phyloP scores from a whole-genome alignment of 2,797 vertebrate genomes.

The Craterocephalus amniculus region DNA sequence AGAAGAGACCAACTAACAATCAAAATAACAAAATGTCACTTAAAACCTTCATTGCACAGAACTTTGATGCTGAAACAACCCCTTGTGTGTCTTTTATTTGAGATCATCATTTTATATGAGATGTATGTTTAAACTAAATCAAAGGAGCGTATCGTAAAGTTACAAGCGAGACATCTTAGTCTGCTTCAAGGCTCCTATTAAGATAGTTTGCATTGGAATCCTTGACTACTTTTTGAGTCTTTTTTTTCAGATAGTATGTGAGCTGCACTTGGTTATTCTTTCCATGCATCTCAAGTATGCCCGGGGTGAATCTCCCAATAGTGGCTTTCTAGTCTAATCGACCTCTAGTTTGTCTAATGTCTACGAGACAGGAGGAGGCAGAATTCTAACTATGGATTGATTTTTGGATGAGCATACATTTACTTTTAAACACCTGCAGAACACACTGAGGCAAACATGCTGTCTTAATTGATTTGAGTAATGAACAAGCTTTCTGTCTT shows the following conservation, averaged over 20 bases:
- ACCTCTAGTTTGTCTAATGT: conserved; percentile 69
- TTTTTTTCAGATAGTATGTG: conserved; percentile 32
- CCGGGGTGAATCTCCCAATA: conserved; percentile 39
- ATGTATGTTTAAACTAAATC: no score
- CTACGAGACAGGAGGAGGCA: conserved; percentile 58
- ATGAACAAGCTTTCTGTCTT: conserved; percentile 75
- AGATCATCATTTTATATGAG: no score
- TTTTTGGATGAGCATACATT: conserved; percentile 86
- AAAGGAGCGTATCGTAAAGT: not conserved
- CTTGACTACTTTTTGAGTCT: conserved; percentile 28
- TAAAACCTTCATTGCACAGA: not conserved
- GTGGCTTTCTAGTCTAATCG: conserved; percentile 58
- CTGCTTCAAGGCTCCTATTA: not conserved
- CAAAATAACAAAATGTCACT: not conserved
- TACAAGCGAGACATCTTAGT: not conserved
- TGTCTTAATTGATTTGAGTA: conserved; percentile 83
- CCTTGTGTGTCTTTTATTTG: not conserved
- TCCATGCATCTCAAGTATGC: conserved; percentile 58
- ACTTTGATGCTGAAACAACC: not conserved
- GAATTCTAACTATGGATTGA: conserved; percentile 76
- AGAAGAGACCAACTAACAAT: not conserved
- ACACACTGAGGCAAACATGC: conserved; percentile 69
- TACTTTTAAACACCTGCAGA: conserved; percentile 79
- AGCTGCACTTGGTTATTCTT: conserved; percentile 43
- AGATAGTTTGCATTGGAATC: conserved; percentile 5